phyloP scores from a whole-genome alignment of 2,888 invertebrate genomes.

The Dusona sp. region DNA sequence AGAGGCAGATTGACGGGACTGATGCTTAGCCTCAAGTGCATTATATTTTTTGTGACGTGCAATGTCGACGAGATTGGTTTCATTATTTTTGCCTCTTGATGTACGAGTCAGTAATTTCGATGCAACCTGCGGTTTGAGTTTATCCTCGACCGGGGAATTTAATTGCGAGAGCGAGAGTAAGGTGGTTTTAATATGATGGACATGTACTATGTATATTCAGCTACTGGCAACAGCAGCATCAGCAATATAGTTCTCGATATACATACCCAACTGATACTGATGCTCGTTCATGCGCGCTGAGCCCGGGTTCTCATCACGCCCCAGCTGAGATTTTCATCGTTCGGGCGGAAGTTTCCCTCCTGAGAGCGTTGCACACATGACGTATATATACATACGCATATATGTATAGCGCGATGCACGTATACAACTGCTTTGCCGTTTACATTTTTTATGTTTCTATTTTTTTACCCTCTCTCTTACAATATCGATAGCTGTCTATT shows the following conservation, averaged over 20 bases:
- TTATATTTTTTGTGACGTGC: not conserved
- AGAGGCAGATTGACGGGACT: too few relatives aligned
- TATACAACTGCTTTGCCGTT: not conserved
- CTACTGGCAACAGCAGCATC: slow-evolving; percentile 41
- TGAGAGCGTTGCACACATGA: slow-evolving; percentile 32
- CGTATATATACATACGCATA: not conserved
- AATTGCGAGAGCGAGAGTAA: slow-evolving; percentile 29
- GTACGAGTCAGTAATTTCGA: slow-evolving; percentile 35
- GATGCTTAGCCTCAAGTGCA: too few relatives aligned
- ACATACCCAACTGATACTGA: slow-evolving; percentile 54
- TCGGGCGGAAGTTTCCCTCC: slow-evolving; percentile 62
- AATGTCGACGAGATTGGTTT: slow-evolving; percentile 13
- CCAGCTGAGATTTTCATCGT: slow-evolving; percentile 66
- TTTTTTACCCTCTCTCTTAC: not conserved
- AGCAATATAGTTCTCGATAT: slow-evolving; percentile 56
- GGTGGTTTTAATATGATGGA: slow-evolving; percentile 40
- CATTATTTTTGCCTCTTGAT: slow-evolving; percentile 16
- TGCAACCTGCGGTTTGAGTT: slow-evolving; percentile 11
- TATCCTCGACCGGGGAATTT: slow-evolving; percentile 26
- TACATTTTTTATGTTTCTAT: not conserved
- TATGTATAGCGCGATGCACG: not conserved
- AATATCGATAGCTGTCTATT: not conserved
- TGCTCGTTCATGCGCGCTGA: slow-evolving; percentile 62
- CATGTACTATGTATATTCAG: slow-evolving; percentile 35
- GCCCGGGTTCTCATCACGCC: slow-evolving; percentile 59